Percentiles rank a stretch among this genome's conserved stretches.
Conservation (phyloP, 30 jellyfish, hydroid and myxozoan genomes). For the Cassiopea andromeda region DNA sequence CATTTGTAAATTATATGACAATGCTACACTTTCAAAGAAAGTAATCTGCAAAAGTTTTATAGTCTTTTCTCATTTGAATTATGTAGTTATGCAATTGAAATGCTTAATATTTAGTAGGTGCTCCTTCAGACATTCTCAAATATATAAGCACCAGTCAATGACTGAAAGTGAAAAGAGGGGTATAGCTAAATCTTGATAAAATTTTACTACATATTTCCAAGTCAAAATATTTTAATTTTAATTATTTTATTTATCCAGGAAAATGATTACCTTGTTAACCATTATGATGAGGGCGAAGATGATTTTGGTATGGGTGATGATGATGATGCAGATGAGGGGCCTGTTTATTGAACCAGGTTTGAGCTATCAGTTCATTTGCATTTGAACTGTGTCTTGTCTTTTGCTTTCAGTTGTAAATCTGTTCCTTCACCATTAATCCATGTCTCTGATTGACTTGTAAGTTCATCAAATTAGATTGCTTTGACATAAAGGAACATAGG, state of each 20-base stretch:
- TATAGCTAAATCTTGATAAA: not conserved
- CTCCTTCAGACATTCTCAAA: no score
- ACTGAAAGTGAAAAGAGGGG: not conserved
- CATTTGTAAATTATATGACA: not conserved
- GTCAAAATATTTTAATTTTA: not conserved
- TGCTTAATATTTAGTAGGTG: no score
- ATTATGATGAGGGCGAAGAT: constrained; percentile 91
- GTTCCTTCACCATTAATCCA: no score
- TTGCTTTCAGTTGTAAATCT: no score
- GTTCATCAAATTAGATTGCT: no score
- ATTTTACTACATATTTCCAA: not conserved
- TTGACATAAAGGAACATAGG: no score
- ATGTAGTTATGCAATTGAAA: no score
- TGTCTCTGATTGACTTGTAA: no score
- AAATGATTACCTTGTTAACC: constrained; percentile 80
- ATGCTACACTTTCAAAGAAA: not conserved
- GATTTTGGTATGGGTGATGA: constrained; percentile 88
- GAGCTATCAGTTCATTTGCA: not conserved
- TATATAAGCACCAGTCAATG: no score
- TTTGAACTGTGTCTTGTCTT: no score
- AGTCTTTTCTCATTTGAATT: no score
- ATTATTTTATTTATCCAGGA: constrained; percentile 43
- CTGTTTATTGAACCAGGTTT: constrained; percentile 61
- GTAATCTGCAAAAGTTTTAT: not conserved
- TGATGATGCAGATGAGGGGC: constrained; percentile 97